Base-by-base conservation (phyloP, 2,797 vertebrate species). In the Tokudaia tokunoshimensis region DNA sequence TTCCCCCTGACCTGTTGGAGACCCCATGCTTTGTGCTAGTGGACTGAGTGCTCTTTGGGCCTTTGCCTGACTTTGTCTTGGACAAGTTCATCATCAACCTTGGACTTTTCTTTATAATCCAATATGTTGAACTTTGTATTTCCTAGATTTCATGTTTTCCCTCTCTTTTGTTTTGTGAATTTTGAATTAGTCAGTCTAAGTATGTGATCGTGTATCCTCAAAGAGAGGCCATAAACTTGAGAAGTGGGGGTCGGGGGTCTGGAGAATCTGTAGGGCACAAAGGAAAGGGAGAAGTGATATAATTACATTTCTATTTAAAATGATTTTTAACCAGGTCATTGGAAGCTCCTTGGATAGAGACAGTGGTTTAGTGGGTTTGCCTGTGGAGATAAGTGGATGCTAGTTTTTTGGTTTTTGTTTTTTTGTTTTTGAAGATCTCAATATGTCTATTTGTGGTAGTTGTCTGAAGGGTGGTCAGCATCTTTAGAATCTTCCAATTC, bases 1-100 rank as follows among this genome's bases (percentile, higher is more conserved):
- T 47, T 63, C 19, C 12, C n/a, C 4, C 0, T 14, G 6, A 20
- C 15, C 22, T 17, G 1, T 19, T 11, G 1, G 14, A 52, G 41
- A 8, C 0, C 70, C 50, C 8, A 26, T 52, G 3, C 59, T 47
- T 72, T 78, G 5, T 19, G 82, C 29, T 50, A 26, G 41, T 34
- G 5, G 22, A 19, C 74, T 74, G 34, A 34, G 5, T 57, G 15
- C n/a, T 87, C 24, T 67, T 41, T 10, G 76, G 37, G n/a, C 15
- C 8, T 26, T 50, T 34, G 19, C 7, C 17, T 79, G 65, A 7
- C 76, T 74, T 72, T 85, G 17, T 52, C 47, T 61, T 88, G 24
- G 24, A 15, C n/a, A 63, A 31, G 37, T 6, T 83, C 26, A 22
- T 76, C 12, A 50, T 41, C 24, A 70, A n/a, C 7, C 24, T 75